Evolutionary conservation across 2,888 invertebrate genomes (phyloP).

Genomic region (Lasioglossum vierecki): DNA sequence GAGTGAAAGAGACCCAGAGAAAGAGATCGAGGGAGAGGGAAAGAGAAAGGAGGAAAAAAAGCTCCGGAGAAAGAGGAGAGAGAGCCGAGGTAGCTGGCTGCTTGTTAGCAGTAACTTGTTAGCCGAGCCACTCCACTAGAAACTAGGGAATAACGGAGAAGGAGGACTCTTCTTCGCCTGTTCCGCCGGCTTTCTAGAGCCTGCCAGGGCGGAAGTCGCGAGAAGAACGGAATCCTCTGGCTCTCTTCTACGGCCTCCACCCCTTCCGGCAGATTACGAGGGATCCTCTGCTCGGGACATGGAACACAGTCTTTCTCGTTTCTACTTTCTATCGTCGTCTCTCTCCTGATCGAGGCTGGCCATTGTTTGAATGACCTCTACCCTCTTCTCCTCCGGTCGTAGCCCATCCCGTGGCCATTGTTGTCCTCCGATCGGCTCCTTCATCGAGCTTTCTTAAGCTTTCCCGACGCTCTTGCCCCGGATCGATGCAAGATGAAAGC

Average conservation of each 20-base stretch:
- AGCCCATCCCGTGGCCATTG: conserved; percentile 31
- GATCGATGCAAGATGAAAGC: conserved; percentile 22
- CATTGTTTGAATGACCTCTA: conserved; percentile 55
- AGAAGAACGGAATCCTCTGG: conserved; percentile 43
- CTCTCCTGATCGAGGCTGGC: conserved; percentile 1
- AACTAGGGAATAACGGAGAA: conserved; percentile 55
- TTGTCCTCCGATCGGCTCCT: conserved; percentile 39
- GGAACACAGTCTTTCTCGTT: background rate
- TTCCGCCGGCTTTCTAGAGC: conserved; percentile 46
- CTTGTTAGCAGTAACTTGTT: conserved; percentile 72
- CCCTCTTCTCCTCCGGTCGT: conserved; percentile 6
- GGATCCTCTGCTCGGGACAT: conserved; percentile 3
- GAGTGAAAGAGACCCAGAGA: conserved; percentile 1
- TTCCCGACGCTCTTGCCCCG: conserved; percentile 6
- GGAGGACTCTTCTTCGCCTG: conserved; percentile 63
- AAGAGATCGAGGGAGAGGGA: background rate
- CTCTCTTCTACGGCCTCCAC: conserved; percentile 37
- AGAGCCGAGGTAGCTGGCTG: conserved; percentile 52
- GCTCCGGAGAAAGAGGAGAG: conserved; percentile 4
- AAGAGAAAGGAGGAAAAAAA: background rate
- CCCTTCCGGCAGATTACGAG: conserved; percentile 20
- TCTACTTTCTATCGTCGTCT: background rate
- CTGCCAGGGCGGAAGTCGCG: conserved; percentile 41
- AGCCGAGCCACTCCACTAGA: conserved; percentile 64
- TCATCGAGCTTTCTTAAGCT: conserved; percentile 42